Evolutionary conservation across 2,888 invertebrate genomes (phyloP), one percentile per base, ranked within the genome.

Genomic region (Eristalinus sepulchralis): DNA sequence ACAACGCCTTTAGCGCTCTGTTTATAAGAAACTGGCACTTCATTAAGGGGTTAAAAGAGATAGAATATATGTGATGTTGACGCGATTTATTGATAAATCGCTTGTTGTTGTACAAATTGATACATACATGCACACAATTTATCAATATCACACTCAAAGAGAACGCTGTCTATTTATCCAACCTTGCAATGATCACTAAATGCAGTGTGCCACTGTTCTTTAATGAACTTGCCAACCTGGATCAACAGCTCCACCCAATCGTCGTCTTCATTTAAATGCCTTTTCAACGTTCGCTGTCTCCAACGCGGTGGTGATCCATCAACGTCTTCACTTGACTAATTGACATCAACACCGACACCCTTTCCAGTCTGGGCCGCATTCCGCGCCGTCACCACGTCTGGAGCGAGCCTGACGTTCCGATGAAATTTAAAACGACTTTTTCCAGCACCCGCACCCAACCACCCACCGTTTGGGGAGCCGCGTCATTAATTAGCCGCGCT

Each of bases 401-500:
- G 17, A 17, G 8, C 47, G 8, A n/a, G 47, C 47, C 8, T 47
- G 17, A 9, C 17, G 47, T 47, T 47, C 47, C 17, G 17, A 47
- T 17, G 47, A 47, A 47, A 47, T 47, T 47, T 47, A 47, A 47
- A 47, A 17, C 17, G 47, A 47, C 47, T 47, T 47, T 47, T 47
- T 8, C 47, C 24, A 57, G 57, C 57, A 57, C 57, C 57, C 57
- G 22, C 57, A 24, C 24, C 22, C 57, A 57, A 11, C 22, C 57
- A 22, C 10, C 57, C 57, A 57, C 47, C 47, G 24, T 67, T 62
- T 10, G 60, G 55, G 67, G 59, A 78, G 57, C 20, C 13, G 72
- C 72, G 47, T 34, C 63, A 82, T 66, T 71, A 63, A 63, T 78
- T 63, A 78, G 33, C 31, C 17, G 68, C 17, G 47, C 10, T 59